Evolutionary conservation across 1,140 invertebrate species (phyloP), one percentile per base, ranked within the genome.

Genomic region (Dreissena rostriformis): DNA sequence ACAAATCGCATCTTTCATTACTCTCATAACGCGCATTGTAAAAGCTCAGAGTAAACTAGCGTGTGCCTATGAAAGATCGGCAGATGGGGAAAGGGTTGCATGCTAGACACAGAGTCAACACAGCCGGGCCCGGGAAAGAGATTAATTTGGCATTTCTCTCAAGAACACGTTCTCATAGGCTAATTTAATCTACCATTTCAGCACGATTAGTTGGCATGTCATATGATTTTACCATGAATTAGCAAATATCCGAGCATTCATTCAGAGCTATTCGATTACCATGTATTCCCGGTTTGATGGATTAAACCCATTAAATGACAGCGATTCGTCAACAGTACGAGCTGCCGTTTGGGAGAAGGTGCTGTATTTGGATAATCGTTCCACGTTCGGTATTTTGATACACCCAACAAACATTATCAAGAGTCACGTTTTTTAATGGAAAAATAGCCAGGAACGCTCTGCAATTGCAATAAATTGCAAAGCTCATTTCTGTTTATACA

Each of bases 111-210:
- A 77, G 67, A 71, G 82, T 84, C 82, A 84, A 84, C 82, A 84
- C 52, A 63, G 63, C 57, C 75, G 65, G 77, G 28, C 68, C 75
- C 68, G 67, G 67, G 52, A 66, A 29, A 52, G 53, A 61, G 82
- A 84, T 84, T 84, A 84, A 84, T 76, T 63, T 67, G 74, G 82
- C 82, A 84, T 84, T 74, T 78, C 75, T 61, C 73, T 11, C 52
- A 61, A 55, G 72, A 29, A 72, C 82, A 71, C 66, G 15, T 67
- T 57, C 70, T 61, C 74, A 57, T 63, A 10, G 65, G 73, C 82
- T 84, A 84, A 84, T 84, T 84, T 84, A 84, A 84, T 84, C 75
- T 84, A 72, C 82, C 39, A 84, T 84, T 75, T 78, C 67, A 72
- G 74, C 73, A 28, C 82, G 82, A 84, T 84, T 84, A 84, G 68